phyloP scores from a whole-genome alignment of 2,888 invertebrate genomes.

The Drosophila tripunctata region DNA sequence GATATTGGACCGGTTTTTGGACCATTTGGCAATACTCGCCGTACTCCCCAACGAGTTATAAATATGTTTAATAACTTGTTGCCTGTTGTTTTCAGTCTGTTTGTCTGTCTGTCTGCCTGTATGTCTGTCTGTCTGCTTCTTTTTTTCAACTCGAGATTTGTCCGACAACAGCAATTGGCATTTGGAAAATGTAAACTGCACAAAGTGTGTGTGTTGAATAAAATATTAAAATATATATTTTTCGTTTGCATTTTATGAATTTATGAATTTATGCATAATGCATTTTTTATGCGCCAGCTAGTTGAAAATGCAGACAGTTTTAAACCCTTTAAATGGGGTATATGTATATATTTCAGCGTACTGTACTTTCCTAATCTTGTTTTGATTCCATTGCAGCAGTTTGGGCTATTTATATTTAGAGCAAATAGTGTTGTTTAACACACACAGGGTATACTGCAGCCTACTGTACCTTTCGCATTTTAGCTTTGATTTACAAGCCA shows the following conservation, averaged over 20 bases:
- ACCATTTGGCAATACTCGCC: conserved; percentile 48
- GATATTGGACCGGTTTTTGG: conserved; percentile 60
- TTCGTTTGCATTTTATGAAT: conserved; percentile 7
- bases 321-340: too few species aligned
- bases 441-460: too few species aligned
- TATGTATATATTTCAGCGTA: too few species aligned
- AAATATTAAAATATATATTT: conserved; percentile 38
- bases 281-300: conserved; percentile 7
- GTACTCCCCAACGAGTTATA: conserved; percentile 1
- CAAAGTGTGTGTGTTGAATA: conserved; percentile 1
- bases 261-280: conserved; percentile 32
- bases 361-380: too few species aligned
- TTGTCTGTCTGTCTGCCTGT: too few species aligned
- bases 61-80: too few species aligned
- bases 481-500: too few species aligned
- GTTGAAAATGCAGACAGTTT: neutral
- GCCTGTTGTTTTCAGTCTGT: too few species aligned
- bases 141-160: conserved; percentile 7
- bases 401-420: too few species aligned
- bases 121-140: conserved; percentile 17
- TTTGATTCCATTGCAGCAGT: too few species aligned
- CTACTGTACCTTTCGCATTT: too few species aligned
- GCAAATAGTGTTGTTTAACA: too few species aligned
- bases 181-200: conserved; percentile 3
- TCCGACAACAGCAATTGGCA: conserved; percentile 9